Evolutionary conservation across 1,140 invertebrate species (phyloP), one percentile per base, ranked within the genome.

Genomic region (Polypedilum pembai): DNA sequence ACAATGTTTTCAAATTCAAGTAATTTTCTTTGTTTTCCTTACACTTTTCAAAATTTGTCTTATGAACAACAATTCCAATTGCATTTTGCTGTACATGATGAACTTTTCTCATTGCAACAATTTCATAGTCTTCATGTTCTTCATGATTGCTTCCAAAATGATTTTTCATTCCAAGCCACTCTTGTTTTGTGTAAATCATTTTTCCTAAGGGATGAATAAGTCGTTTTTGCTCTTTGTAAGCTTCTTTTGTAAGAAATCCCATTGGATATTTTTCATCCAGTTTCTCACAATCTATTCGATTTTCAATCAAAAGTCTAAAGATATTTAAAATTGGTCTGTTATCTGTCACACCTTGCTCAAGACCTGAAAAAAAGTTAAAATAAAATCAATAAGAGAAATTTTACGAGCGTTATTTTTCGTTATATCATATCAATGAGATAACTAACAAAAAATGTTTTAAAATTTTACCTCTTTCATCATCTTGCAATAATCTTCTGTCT

Each of bases 311-410:
- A 41, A 94, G 77, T 74, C 86, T 85, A 80, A 94, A 94, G 12
- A 86, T 82, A 79, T 91, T 90, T 75, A 88, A 83, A 5, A 91
- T 93, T 33, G 88, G 85, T 76, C 88, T 83, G 83, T 96, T 96
- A 82, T 97, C 94, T 10, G 87, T 83, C 8, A 96, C 89, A 12
- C 93, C 94, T 84, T 98, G 94, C 56, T 88, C 90, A 72, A 97
- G 82, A 8, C 96, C 45, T 56, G 24, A 33, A 15, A 15, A 56
- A 56, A 56, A n/a, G n/a, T 4, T 56, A 45, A 45, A 45, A 45
- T 12, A 3, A 45, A 15, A n/a, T 15, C 3, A 56, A 56, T n/a
- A n/a, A n/a, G n/a, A n/a, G n/a, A n/a, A n/a, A n/a, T n/a, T n/a
- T n/a, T n/a, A n/a, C n/a, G n/a, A n/a, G n/a, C n/a, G n/a, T n/a